These are phyloP conservation scores for Allobates femoralis DNA, from an alignment of 2,797 vertebrate species.

Conservation along the genomic window DNA sequence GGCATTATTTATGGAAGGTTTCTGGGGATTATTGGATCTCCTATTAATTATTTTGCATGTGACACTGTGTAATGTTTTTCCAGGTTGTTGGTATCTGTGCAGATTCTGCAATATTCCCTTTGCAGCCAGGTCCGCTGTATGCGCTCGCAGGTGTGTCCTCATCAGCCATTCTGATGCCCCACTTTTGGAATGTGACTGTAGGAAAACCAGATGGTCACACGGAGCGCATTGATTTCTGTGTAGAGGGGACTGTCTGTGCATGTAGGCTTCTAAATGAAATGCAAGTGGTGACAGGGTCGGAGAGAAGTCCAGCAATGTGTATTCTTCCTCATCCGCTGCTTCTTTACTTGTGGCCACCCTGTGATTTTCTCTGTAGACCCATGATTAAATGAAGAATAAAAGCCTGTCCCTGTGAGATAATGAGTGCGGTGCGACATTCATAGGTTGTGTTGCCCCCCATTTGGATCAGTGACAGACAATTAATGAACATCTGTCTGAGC, in stretches of 20 bases:
- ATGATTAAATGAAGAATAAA: neutral
- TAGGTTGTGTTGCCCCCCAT: neutral
- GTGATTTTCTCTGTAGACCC: neutral
- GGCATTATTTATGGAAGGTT: neutral
- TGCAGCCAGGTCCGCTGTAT: neutral
- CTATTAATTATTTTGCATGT: neutral
- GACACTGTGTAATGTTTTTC: neutral
- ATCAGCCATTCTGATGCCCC: neutral
- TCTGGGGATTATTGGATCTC: neutral
- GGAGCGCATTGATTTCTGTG: constrained; percentile 13
- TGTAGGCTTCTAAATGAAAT: neutral
- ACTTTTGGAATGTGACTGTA: constrained; percentile 31
- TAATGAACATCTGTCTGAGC: neutral
- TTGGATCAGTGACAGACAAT: neutral
- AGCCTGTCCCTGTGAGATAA: neutral
- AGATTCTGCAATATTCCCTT: neutral
- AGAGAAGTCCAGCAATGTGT: neutral
- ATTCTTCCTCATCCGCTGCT: neutral
- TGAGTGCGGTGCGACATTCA: neutral
- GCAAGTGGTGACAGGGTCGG: neutral
- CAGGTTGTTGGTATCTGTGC: neutral
- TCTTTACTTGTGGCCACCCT: neutral
- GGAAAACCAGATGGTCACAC: constrained; percentile 20
- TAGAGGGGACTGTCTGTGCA: constrained; percentile 9
- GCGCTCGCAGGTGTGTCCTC: neutral